A percentile compares a stretch with the other conserved stretches of the same genome.
Evolutionary conservation across 2,797 vertebrate species (phyloP).

Genomic region (Argya squamiceps): DNA sequence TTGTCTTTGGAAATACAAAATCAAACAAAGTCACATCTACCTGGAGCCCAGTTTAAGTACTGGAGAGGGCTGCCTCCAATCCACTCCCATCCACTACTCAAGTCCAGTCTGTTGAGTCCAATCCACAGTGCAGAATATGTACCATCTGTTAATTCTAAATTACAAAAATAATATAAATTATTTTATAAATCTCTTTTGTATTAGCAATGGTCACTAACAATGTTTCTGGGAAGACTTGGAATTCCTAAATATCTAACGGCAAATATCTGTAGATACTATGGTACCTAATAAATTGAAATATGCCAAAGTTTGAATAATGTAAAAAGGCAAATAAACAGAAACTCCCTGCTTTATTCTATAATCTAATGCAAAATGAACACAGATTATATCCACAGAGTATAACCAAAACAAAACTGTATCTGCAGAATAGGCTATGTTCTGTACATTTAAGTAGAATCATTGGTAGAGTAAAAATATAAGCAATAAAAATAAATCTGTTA

Average conservation of each 20-base stretch:
- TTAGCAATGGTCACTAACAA: not conserved
- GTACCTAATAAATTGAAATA: not conserved
- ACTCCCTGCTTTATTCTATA: not conserved
- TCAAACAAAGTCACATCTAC: conserved; percentile 63
- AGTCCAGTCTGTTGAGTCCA: conserved; percentile 89
- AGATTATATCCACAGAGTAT: not conserved
- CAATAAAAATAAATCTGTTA: not conserved
- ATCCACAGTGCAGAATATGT: conserved; percentile 85
- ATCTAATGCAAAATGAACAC: not conserved
- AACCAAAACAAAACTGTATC: not conserved
- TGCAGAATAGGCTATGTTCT: not conserved
- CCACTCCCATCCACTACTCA: conserved; percentile 91
- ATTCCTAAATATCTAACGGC: not conserved
- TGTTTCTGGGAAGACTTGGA: not conserved
- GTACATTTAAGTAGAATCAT: not conserved
- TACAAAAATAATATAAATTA: not conserved
- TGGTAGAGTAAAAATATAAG: not conserved
- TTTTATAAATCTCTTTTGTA: not conserved
- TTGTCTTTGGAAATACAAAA: not conserved
- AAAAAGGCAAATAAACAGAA: not conserved
- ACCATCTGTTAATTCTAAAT: conserved; percentile 78
- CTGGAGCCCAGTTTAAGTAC: conserved; percentile 95
- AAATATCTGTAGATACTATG: not conserved
- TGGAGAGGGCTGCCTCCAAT: conserved; percentile 85
- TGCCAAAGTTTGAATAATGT: not conserved